Percentiles rank a stretch among this genome's conserved stretches.
Evolutionary conservation across 2,888 invertebrate species (phyloP).

Genomic region (Encarsia formosa): DNA sequence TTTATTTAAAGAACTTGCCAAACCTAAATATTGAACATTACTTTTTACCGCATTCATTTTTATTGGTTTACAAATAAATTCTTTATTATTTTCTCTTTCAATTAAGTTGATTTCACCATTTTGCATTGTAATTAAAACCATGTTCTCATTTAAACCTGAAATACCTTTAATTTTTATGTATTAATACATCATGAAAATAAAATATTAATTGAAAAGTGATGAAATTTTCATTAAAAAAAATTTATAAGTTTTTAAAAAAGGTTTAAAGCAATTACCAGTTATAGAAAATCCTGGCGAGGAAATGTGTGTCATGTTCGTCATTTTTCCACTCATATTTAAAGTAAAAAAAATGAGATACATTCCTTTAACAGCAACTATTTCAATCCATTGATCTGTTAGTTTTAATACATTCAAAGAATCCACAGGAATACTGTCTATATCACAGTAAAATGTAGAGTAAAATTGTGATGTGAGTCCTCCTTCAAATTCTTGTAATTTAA

Average conservation of each 20-base stretch:
- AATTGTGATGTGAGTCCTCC: slow-evolving; percentile 16
- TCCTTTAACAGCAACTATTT: slow-evolving; percentile 37
- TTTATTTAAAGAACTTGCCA: slow-evolving; percentile 38
- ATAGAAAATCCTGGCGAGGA: slow-evolving; percentile 38
- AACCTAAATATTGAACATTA: slow-evolving; percentile 40
- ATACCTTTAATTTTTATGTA: slow-evolving; percentile 31
- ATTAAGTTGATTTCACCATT: slow-evolving; percentile 30
- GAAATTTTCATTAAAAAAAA: neutral
- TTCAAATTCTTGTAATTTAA: slow-evolving; percentile 29
- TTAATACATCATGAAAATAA: neutral
- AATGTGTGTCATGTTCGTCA: slow-evolving; percentile 30
- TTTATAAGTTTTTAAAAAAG: neutral
- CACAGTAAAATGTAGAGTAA: slow-evolving; percentile 29
- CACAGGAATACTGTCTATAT: slow-evolving; percentile 35
- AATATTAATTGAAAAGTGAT: neutral
- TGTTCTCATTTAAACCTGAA: slow-evolving; percentile 27
- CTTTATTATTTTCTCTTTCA: slow-evolving; percentile 22
- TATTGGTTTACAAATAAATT: slow-evolving; percentile 27
- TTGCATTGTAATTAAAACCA: slow-evolving; percentile 38
- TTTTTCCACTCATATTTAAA: slow-evolving; percentile 30
- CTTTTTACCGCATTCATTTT: slow-evolving; percentile 31
- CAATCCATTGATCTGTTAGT: slow-evolving; percentile 22
- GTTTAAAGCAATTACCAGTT: slow-evolving; percentile 36
- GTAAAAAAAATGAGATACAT: slow-evolving; percentile 33
- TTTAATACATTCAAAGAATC: slow-evolving; percentile 31